Evolutionary conservation across 2,888 invertebrate species (phyloP).

Genomic region (Torymus aiolomorphi): DNA sequence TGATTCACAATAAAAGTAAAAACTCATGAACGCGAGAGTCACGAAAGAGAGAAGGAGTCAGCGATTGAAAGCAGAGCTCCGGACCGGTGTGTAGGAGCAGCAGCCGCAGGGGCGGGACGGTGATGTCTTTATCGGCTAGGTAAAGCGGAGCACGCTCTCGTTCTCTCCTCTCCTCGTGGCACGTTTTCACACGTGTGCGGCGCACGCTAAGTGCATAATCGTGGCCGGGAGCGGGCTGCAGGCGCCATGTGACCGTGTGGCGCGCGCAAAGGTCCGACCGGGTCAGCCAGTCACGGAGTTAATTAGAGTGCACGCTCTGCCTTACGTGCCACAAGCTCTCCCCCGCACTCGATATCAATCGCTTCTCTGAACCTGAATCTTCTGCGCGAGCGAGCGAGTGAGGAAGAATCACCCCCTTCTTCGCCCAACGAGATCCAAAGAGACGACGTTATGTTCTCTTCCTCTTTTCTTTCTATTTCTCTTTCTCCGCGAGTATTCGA

Average conservation of each 20-base stretch:
- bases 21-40: conserved; percentile 36
- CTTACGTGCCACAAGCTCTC: conserved; percentile 70
- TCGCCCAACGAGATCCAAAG: conserved; percentile 28
- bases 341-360: conserved; percentile 71
- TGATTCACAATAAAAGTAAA: background rate
- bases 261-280: conserved; percentile 66
- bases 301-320: conserved; percentile 71
- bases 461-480: too few species aligned
- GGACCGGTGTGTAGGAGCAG: conserved; percentile 15
- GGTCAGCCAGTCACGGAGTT: conserved; percentile 75
- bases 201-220: conserved; percentile 54
- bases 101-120: conserved; percentile 60
- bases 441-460: background rate
- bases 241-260: conserved; percentile 57
- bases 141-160: conserved; percentile 61
- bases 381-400: conserved; percentile 42
- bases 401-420: conserved; percentile 12
- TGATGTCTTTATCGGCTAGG: conserved; percentile 73
- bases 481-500: too few species aligned
- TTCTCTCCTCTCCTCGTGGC: conserved; percentile 58
- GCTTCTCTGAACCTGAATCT: conserved; percentile 62
- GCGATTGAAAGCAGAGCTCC: conserved; percentile 18
- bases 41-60: background rate
- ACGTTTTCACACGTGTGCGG: conserved; percentile 63
- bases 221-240: conserved; percentile 20